Percentiles rank a stretch among this genome's conserved stretches.
Evolutionary conservation across 2,888 invertebrate species (phyloP).

Genomic region (Adela reaumurella): DNA sequence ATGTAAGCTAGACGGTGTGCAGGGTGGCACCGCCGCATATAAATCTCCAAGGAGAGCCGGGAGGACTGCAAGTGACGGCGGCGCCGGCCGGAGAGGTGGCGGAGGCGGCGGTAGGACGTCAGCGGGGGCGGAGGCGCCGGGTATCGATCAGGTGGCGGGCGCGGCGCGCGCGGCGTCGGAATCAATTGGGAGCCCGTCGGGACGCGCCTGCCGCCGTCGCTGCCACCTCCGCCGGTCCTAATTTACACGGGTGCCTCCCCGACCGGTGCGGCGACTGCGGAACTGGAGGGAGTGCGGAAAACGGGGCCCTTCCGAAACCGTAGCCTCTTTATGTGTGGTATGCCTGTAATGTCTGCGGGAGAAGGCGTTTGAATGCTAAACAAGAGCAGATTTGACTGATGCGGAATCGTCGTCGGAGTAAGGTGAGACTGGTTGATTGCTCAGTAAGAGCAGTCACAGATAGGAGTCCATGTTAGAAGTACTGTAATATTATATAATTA

Average conservation of each 20-base stretch:
- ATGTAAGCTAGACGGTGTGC: no score
- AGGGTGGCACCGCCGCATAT: neutral
- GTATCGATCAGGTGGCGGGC: neutral
- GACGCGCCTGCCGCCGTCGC: neutral
- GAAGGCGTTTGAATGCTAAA: no score
- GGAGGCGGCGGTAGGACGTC: neutral
- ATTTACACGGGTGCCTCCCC: neutral
- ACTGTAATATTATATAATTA: no score
- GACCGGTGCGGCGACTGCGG: neutral
- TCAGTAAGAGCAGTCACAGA: no score
- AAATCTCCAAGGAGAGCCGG: neutral
- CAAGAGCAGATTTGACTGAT: no score
- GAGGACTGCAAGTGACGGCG: neutral
- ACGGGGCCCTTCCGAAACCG: no score
- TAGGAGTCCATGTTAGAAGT: no score
- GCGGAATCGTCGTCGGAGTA: no score
- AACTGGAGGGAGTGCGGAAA: neutral
- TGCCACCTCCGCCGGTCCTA: neutral
- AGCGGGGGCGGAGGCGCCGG: neutral
- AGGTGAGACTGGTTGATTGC: no score
- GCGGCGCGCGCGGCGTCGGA: neutral
- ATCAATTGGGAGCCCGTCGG: neutral
- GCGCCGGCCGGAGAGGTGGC: neutral
- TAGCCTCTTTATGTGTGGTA: no score
- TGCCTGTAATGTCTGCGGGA: no score